These are phyloP conservation scores for Polyommatus iphigenia DNA, from an alignment of 2,888 invertebrate species.

Conservation along the genomic window DNA sequence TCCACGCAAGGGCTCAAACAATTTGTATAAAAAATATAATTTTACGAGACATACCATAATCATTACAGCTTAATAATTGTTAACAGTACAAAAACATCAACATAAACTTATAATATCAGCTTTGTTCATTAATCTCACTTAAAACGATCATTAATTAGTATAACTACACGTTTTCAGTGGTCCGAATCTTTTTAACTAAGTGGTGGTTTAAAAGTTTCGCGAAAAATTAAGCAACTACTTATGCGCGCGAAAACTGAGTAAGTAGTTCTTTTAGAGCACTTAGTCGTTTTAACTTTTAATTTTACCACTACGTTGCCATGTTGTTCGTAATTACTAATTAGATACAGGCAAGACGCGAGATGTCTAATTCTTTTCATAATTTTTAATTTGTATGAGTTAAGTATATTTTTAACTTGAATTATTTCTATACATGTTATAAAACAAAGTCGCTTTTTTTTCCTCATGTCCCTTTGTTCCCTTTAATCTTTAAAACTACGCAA, in stretches of 20 bases:
- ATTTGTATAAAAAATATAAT: background rate
- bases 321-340: too few species aligned
- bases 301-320: background rate
- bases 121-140: too few species aligned
- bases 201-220: background rate
- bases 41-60: background rate
- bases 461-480: too few species aligned
- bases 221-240: background rate
- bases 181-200: background rate
- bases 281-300: background rate
- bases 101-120: background rate
- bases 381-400: too few species aligned
- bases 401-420: too few species aligned
- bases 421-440: too few species aligned
- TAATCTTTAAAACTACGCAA: too few species aligned
- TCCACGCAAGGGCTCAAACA: background rate
- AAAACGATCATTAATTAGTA: background rate
- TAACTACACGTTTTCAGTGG: background rate
- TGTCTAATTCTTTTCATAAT: too few species aligned
- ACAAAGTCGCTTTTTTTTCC: too few species aligned
- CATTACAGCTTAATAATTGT: too few species aligned
- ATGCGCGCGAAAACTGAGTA: background rate
- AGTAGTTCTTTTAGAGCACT: conserved; percentile 14
- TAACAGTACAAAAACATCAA: too few species aligned
- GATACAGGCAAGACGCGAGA: too few species aligned